These are phyloP conservation scores for Hypocryptadius cinnamomeus DNA, from an alignment of 2,113 vertebrate species.

Conservation along the genomic window DNA sequence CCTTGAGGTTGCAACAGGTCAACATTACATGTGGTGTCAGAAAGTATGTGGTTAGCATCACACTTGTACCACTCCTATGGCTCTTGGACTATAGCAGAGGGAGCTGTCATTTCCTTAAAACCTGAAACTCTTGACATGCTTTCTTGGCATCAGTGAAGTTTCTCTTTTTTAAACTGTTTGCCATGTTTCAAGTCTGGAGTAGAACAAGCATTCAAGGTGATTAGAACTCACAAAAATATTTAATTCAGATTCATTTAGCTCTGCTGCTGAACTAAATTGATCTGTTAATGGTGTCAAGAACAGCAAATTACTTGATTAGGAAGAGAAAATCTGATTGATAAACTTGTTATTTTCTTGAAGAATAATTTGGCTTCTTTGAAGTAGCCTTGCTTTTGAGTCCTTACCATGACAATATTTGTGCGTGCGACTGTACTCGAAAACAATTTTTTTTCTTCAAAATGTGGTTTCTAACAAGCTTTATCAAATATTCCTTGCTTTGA, in stretches of 20 bases:
- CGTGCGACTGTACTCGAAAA: rapidly evolving
- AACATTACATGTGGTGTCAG: background rate
- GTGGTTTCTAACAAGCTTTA: background rate
- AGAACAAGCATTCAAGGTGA: background rate
- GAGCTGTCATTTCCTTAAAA: background rate
- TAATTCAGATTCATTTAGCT: background rate
- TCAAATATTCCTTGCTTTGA: background rate
- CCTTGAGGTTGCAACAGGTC: background rate
- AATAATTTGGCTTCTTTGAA: background rate
- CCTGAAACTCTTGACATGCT: background rate
- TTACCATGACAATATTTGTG: background rate
- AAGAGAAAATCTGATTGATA: background rate
- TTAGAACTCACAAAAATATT: background rate
- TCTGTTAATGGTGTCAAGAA: background rate
- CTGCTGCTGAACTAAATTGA: background rate
- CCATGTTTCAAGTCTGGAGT: background rate
- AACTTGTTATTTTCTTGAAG: background rate
- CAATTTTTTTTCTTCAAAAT: background rate
- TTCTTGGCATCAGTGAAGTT: background rate
- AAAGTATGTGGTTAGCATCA: background rate
- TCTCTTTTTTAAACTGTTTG: background rate
- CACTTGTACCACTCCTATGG: background rate
- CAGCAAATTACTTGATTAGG: background rate
- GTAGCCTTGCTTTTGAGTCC: background rate
- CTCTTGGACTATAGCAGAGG: background rate